Evolutionary conservation across 1,140 invertebrate species (phyloP), one percentile per base, ranked within the genome.

Genomic region (Mylabris phalerata): DNA sequence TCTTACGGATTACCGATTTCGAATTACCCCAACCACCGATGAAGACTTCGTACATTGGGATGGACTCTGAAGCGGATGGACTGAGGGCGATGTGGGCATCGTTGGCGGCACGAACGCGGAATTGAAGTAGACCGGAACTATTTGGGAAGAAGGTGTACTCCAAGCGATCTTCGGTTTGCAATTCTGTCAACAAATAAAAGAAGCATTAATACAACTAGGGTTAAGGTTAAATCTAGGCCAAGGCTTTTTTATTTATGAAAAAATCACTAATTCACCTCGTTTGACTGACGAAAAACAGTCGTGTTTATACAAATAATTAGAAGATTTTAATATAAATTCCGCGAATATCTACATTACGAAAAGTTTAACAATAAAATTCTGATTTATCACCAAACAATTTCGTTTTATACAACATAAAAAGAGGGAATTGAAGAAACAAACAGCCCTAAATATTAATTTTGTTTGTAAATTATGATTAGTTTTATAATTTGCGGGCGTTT

Each of bases 21-120:
- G 78, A 76, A 69, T 92, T 92, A 6, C 80, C 79, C 90, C 90
- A 93, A 49, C 89, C 89, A 25, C 90, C 90, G 59, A 93, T 80
- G 72, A 92, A 90, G 9, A 89, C 71, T 79, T 92, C 89, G 69
- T 82, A 83, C 77, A 90, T 88, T 6, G 88, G 88, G 40, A 85
- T 82, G 2, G 78, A 75, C 63, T 87, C 88, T 25, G 77, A 69
- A 1, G 87, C 81, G 0, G 77, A 80, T 39, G 80, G 75, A 6
- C 85, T 85, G 1, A 93, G 78, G 0, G 87, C 88, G 60, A 93
- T 66, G 65, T 92, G 90, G 10, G 88, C 90, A 78, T 93, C 89
- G 66, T 92, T 86, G 0, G 84, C 55, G 1, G 89, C 80, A 54
- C 84, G 83, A 3, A 92, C 80, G 64, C 86, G 84, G 68, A 93